A percentile compares a stretch with the other conserved stretches of the same genome.
phyloP scores from a whole-genome alignment of 2,888 invertebrate species.

The Stenotaenia linearis region DNA sequence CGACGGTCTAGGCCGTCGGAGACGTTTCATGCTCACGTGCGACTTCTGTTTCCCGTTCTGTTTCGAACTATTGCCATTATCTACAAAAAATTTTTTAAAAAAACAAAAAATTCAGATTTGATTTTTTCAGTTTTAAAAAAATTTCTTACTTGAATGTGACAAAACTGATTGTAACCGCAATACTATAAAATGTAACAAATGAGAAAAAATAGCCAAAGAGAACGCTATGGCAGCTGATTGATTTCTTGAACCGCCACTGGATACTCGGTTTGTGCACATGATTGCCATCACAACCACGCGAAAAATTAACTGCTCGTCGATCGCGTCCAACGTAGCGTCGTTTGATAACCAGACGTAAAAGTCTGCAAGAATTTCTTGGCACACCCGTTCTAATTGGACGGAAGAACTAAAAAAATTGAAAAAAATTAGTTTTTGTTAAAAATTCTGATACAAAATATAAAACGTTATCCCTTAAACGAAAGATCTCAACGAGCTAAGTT shows the following conservation, averaged over 20 bases:
- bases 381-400: slow-evolving; percentile 46
- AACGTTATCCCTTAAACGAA: no score
- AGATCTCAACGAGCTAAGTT: no score
- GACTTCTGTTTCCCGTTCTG: neutral
- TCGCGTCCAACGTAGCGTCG: slow-evolving; percentile 49
- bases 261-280: slow-evolving; percentile 60
- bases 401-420: slow-evolving; percentile 6
- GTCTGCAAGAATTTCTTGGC: slow-evolving; percentile 64
- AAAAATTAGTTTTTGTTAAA: neutral
- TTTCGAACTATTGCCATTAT: neutral
- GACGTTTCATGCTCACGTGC: neutral
- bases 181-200: slow-evolving; percentile 54
- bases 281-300: slow-evolving; percentile 76
- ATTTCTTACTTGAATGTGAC: neutral
- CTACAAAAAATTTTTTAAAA: no score
- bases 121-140: neutral
- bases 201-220: slow-evolving; percentile 72
- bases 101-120: no score
- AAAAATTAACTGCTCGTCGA: slow-evolving; percentile 56
- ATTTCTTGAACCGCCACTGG: slow-evolving; percentile 51
- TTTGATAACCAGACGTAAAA: slow-evolving; percentile 57
- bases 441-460: neutral
- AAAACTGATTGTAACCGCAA: neutral
- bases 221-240: slow-evolving; percentile 78
- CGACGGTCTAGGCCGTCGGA: neutral